These are phyloP conservation scores for Heterodera schachtii DNA, from an alignment of 1,140 invertebrate species.

Conservation along the genomic window DNA sequence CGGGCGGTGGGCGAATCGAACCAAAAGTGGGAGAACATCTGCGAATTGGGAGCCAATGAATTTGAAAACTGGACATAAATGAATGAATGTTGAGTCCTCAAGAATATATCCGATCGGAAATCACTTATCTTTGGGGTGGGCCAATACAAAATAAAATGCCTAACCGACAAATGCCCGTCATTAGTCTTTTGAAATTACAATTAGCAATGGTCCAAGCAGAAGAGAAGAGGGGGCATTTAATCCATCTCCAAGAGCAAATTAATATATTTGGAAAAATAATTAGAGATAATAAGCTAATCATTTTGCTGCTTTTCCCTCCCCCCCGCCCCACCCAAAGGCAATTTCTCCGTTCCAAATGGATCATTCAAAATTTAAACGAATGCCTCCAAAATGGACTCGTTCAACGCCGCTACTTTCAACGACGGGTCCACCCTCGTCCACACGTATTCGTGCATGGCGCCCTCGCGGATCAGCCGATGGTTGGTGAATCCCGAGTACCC, in stretches of 20 bases:
- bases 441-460: conserved; percentile 63
- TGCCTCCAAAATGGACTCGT: conserved; percentile 59
- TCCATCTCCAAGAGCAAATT: background rate
- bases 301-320: no score
- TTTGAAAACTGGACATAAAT: background rate
- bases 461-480: conserved; percentile 60
- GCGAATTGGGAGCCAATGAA: background rate
- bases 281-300: no score
- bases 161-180: no score
- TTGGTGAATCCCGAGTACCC: conserved; percentile 57
- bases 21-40: conserved; percentile 66
- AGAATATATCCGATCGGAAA: no score
- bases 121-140: no score
- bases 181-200: no score
- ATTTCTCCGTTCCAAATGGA: no score
- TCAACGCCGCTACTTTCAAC: conserved; percentile 40
- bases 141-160: no score
- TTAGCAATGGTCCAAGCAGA: background rate
- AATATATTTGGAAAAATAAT: background rate
- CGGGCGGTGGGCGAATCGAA: conserved; percentile 63
- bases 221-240: background rate
- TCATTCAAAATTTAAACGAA: background rate
- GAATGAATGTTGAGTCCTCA: no score
- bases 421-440: conserved; percentile 63
- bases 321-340: no score